Base-by-base conservation (phyloP, 1,140 invertebrate species). In the Cotesia typhae region DNA sequence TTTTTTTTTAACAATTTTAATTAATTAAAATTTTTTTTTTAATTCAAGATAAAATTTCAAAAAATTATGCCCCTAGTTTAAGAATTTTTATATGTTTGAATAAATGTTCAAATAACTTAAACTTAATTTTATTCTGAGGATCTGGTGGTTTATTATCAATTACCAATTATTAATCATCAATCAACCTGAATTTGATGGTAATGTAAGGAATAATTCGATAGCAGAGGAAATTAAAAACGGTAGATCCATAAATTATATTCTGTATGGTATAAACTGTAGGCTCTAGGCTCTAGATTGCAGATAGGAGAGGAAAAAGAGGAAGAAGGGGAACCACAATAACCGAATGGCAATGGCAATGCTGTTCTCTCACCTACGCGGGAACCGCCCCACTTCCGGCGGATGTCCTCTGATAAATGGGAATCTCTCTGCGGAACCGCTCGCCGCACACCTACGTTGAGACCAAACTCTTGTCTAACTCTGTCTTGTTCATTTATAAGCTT, bases 341-440 rank as follows among this genome's bases (percentile, higher is more conserved):
- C 35, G 41, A 66, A 67, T 72, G 70, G 64, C 65, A 66, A 67
- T 72, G 70, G 64, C 65, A 72, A 72, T 67, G 52, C 51, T 60
- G 53, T 64, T 76, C 74, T 81, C 79, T 85, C 83, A 84, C 82
- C 83, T 84, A 85, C 84, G 82, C 82, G 80, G 82, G 80, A 80
- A 80, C 80, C 82, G 83, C 84, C 82, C 81, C 80, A 86, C 84
- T 84, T 86, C 84, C 84, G 84, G 38, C 84, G 84, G 84, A 86
- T 83, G 82, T 83, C 76, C 84, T 75, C 83, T 83, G 84, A 86
- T 86, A 86, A 86, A 85, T 84, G 81, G 73, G 82, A 85, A 86
- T 85, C 81, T 81, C 79, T 74, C 76, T 80, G 72, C 75, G 68
- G 74, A 75, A 75, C 68, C 71, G 53, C 75, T 70, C 74, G n/a